These are phyloP conservation scores for Ptilodon capucinus DNA, from an alignment of 2,888 invertebrate species.

Conservation along the genomic window DNA sequence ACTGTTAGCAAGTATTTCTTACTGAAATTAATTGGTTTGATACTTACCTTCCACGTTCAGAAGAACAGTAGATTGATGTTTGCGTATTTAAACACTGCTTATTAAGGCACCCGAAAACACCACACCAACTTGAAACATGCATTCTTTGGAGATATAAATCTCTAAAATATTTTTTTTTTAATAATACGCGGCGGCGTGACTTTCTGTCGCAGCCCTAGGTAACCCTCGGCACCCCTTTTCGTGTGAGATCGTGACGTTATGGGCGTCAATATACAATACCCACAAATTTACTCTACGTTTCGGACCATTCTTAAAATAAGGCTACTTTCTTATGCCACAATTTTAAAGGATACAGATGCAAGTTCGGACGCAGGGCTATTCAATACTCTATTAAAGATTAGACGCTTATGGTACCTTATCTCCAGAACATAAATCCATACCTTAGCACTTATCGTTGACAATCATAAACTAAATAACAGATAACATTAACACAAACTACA, in stretches of 20 bases:
- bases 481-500: constrained; percentile 15
- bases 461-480: constrained; percentile 23
- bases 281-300: background rate
- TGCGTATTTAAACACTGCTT: background rate
- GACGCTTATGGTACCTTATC: background rate
- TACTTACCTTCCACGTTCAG: background rate
- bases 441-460: constrained; percentile 23
- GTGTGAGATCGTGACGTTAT: background rate
- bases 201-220: background rate
- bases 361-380: background rate
- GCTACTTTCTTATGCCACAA: background rate
- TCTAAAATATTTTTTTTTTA: background rate
- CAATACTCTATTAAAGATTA: background rate
- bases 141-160: background rate
- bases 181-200: background rate
- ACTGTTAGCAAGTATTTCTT: no score
- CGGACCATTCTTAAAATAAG: background rate
- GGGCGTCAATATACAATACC: background rate
- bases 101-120: background rate
- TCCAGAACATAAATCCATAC: constrained; percentile 6
- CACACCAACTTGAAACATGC: background rate
- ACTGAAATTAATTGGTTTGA: no score
- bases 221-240: background rate
- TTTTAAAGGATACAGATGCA: background rate
- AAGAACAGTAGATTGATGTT: background rate